Base-by-base conservation (phyloP, 2,888 invertebrate species). In the Cerastis rubricosa region DNA sequence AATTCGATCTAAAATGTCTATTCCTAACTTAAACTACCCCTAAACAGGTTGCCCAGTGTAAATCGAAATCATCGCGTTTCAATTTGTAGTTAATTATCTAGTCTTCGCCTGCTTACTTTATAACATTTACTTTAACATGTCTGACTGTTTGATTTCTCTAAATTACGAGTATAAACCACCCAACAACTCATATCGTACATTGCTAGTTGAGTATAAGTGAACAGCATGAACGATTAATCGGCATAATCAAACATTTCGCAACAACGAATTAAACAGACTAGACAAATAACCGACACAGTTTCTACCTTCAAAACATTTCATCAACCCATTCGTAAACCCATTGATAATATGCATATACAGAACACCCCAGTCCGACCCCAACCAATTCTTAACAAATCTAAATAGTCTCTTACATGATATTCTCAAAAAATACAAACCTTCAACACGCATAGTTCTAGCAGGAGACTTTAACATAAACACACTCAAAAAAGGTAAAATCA, bases 241-340 rank as follows among this genome's bases (percentile, higher is more conserved):
- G 1, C 2, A 4, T 19, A 35, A 66, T 69, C 19, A 0, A 29
- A 29, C 25, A 40, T 68, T 64, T 71, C 43, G 68, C 64, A 59
- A 76, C 9, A 69, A 65, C 29, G 67, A 65, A 72, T 66, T 69
- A 57, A 29, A 76, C 8, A 43, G 35, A 51, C 49, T 40, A 29
- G 70, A 59, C 45, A 51, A 25, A 77, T 64, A 65, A 40, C 57
- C n/a, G 19, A 35, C 57, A 40, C 22, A 4, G 25, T 29, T 67
- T 25, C 54, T 57, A 29, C 51, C 3, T 69, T 19, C 14, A 12
- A 65, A 54, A 17, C 59, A 54, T 51, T 71, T 49, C 59, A 25
- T 29, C 40, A 45, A 77, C 73, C 81, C 75, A 84, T 80, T 88
- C 88, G 90, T 93, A 35, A 35, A n/a, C n/a, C n/a, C n/a, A n/a